Evolutionary conservation across 2,113 vertebrate species (phyloP).

Genomic region (Vireo altiloquus): DNA sequence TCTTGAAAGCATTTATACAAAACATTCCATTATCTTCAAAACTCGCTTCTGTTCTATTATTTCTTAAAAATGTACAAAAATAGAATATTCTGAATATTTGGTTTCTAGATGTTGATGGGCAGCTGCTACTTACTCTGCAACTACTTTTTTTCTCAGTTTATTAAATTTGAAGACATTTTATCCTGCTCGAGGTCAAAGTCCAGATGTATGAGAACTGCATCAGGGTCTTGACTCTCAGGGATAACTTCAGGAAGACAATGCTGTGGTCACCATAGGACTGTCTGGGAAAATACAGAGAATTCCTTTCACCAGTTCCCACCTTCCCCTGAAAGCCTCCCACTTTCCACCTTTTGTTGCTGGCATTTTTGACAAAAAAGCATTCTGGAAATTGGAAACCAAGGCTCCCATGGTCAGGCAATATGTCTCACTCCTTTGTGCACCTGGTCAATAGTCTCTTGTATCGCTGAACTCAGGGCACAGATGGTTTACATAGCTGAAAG

Average conservation of each 20-base stretch:
- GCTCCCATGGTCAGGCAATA: not conserved
- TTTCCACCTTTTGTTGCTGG: not conserved
- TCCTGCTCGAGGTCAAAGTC: not conserved
- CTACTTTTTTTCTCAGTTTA: not conserved
- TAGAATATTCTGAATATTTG: not conserved
- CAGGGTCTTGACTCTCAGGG: not conserved
- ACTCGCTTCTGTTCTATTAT: not conserved
- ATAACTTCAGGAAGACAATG: not conserved
- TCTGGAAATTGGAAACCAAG: conserved; percentile 30
- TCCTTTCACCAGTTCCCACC: not conserved
- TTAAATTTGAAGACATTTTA: not conserved
- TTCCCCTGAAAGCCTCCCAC: not conserved
- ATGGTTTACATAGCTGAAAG: conserved; percentile 38
- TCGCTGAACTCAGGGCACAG: not conserved
- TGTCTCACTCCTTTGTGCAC: conserved; percentile 21
- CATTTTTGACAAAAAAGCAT: not conserved
- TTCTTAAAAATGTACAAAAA: not conserved
- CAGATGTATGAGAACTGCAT: not conserved
- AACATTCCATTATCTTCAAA: not conserved
- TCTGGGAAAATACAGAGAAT: conserved; percentile 8
- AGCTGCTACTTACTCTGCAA: not conserved
- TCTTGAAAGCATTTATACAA: not conserved
- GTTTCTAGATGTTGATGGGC: not conserved
- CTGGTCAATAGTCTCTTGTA: conserved; percentile 22
- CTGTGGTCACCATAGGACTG: not conserved